Percentiles rank a stretch among this genome's conserved stretches.
Conservation (phyloP, 1,140 invertebrate genomes). For the Saxidomus purpurata region DNA sequence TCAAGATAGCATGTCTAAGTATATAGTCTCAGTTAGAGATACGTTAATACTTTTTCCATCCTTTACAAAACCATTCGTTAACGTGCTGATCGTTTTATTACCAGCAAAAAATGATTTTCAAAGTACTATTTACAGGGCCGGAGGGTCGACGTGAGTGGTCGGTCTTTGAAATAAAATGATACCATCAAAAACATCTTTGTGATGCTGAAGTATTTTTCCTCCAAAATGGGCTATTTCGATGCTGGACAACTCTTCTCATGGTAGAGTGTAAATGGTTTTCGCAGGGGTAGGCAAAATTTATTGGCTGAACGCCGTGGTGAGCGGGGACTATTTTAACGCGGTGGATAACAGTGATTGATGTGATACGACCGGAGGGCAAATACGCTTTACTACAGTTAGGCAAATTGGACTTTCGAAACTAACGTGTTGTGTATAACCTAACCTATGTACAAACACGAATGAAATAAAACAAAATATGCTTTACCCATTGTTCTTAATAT, state of each 20-base stretch:
- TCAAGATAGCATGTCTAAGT: background rate
- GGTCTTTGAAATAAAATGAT: conserved; percentile 31
- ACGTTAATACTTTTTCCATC: background rate
- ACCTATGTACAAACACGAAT: no score
- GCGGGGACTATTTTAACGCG: conserved; percentile 38
- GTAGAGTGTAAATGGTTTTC: conserved; percentile 9
- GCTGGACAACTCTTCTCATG: background rate
- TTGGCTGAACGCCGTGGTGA: conserved; percentile 26
- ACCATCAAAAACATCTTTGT: conserved; percentile 16
- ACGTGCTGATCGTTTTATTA: conserved; percentile 1
- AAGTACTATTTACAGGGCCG: conserved; percentile 16
- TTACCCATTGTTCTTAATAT: background rate
- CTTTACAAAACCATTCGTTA: background rate
- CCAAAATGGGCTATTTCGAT: conserved; percentile 31
- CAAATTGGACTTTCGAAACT: background rate
- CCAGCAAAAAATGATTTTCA: background rate
- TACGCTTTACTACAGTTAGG: conserved; percentile 27
- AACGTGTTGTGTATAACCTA: no score
- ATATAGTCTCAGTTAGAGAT: background rate
- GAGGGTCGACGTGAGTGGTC: background rate
- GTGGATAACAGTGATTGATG: conserved; percentile 34
- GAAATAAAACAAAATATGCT: background rate
- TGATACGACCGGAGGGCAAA: conserved; percentile 13
- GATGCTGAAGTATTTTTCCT: conserved; percentile 6
- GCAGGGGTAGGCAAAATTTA: conserved; percentile 27